A percentile compares a stretch with the other conserved stretches of the same genome.
Conservation (phyloP, 2,797 vertebrate genomes). For the Sylvia borin region DNA sequence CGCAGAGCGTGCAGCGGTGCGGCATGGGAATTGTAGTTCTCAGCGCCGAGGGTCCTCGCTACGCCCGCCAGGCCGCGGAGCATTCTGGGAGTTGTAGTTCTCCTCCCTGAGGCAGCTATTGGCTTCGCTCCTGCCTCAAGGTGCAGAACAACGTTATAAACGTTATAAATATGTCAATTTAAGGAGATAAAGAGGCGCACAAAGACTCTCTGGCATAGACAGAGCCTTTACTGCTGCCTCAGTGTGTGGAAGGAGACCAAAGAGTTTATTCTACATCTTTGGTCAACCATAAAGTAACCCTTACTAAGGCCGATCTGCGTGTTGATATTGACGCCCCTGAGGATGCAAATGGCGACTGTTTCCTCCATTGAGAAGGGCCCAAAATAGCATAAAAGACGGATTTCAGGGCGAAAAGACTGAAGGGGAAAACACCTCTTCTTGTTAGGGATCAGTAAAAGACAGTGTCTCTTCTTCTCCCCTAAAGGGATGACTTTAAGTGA, state of each 20-base stretch:
- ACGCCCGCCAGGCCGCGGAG: fast-evolving
- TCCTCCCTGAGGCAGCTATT: fast-evolving
- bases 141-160: fast-evolving
- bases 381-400: not conserved
- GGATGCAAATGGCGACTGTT: not conserved
- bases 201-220: not conserved
- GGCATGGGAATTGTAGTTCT: not conserved
- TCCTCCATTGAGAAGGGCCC: not conserved
- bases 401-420: not conserved
- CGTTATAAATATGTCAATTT: not conserved
- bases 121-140: not conserved
- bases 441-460: not conserved
- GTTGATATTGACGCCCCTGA: not conserved
- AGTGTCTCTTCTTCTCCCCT: too few relatives aligned
- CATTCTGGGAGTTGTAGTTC: constrained; percentile 40
- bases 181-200: not conserved
- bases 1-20: fast-evolving
- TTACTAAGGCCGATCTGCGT: not conserved
- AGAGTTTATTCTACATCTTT: not conserved
- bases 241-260: too few relatives aligned
- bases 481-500: not conserved
- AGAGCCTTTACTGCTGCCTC: not conserved
- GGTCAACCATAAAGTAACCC: not conserved
- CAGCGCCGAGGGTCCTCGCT: fast-evolving
- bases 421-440: not conserved